Percentiles rank a stretch among this genome's conserved stretches.
These are phyloP conservation scores for Sorex fumeus DNA, from an alignment of 2,113 vertebrate genomes.

Conservation along the genomic window DNA sequence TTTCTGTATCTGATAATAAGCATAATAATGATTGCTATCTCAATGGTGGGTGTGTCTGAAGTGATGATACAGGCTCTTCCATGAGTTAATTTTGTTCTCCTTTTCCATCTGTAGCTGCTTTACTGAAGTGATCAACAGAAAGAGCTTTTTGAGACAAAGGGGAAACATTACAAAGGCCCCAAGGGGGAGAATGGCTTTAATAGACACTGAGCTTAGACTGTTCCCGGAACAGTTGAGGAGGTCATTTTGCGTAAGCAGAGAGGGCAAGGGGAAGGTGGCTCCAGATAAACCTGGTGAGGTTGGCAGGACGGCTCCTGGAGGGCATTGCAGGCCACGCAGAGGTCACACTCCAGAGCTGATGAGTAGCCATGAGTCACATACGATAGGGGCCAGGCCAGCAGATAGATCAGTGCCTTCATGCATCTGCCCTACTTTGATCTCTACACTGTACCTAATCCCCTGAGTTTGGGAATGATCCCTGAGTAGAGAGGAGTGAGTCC, in stretches of 20 bases:
- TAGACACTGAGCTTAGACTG: not conserved
- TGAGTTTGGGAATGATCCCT: too few relatives aligned
- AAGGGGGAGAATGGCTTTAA: not conserved
- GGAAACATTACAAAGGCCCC: conserved; percentile 29
- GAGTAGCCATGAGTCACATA: conserved; percentile 49
- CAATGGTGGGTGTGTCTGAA: not conserved
- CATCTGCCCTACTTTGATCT: too few relatives aligned
- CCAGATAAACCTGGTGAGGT: conserved; percentile 5
- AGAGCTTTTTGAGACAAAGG: conserved; percentile 31
- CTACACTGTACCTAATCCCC: too few relatives aligned
- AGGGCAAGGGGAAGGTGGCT: not conserved
- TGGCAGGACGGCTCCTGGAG: not conserved
- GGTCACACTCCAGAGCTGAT: conserved; percentile 22
- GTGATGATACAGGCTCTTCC: conserved; percentile 7
- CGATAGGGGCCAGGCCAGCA: not conserved
- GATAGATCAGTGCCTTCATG: too few relatives aligned
- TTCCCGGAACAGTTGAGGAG: conserved; percentile 37
- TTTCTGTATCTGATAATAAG: conserved; percentile 37
- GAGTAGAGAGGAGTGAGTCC: too few relatives aligned
- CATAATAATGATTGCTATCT: conserved; percentile 1
- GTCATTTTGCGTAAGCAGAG: conserved; percentile 50
- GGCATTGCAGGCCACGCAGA: not conserved
- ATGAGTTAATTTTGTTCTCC: conserved; percentile 37
- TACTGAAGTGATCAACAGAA: conserved; percentile 41
- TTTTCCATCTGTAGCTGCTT: conserved; percentile 25